phyloP scores from a whole-genome alignment of 2,113 vertebrate species.

The Rostratula benghalensis region DNA sequence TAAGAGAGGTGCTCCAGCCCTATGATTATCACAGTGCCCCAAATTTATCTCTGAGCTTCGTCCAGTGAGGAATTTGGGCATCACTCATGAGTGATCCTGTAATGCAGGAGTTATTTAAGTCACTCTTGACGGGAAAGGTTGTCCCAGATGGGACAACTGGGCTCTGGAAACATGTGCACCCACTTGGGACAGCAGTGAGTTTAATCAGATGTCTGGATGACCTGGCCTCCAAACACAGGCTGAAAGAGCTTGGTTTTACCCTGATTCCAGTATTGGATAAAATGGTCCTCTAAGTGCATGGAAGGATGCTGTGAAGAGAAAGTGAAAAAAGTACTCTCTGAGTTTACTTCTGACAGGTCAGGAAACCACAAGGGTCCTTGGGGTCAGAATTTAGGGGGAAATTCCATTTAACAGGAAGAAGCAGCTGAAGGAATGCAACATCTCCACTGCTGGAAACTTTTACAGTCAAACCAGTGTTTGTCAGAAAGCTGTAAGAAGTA shows the following conservation, averaged over 20 bases:
- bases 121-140: not conserved
- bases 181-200: not conserved
- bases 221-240: not conserved
- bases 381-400: not conserved
- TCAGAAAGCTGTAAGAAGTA: not conserved
- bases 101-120: not conserved
- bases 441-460: not conserved
- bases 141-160: not conserved
- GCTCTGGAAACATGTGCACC: not conserved
- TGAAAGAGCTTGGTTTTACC: not conserved
- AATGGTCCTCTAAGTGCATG: not conserved
- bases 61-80: not conserved
- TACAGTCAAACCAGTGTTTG: not conserved
- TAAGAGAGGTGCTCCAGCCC: not conserved
- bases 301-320: not conserved
- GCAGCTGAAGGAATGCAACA: not conserved
- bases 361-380: not conserved
- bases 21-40: not conserved
- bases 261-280: not conserved
- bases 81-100: not conserved
- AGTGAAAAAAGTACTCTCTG: constrained; percentile 25
- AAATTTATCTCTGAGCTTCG: not conserved
- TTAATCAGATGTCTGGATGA: not conserved
- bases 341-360: not conserved
- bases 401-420: not conserved